phyloP scores from a whole-genome alignment of 2,797 vertebrate genomes.

The Periophthalmus magnuspinnatus region DNA sequence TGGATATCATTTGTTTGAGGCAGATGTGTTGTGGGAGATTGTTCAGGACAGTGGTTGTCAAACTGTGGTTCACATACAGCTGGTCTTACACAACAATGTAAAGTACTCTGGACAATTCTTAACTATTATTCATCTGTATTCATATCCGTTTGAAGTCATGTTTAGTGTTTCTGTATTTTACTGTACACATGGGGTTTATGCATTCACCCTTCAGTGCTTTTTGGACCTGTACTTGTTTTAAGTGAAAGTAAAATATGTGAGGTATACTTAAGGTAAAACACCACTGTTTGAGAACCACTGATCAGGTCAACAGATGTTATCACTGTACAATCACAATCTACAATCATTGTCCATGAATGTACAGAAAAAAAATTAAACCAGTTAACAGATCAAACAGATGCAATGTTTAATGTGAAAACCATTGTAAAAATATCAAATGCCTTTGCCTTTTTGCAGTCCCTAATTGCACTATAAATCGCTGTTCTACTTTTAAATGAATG shows the following conservation, averaged over 20 bases:
- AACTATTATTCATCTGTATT: background rate
- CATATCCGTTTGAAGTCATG: background rate
- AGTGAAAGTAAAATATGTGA: background rate
- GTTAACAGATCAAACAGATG: slow-evolving; percentile 2
- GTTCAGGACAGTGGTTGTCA: slow-evolving; percentile 7
- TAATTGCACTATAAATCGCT: slow-evolving; percentile 37
- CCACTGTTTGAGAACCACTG: background rate
- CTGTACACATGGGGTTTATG: background rate
- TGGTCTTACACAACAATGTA: background rate
- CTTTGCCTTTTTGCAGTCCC: slow-evolving; percentile 19
- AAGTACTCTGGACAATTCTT: too few relatives aligned
- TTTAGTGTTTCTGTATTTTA: background rate
- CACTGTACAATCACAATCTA: background rate
- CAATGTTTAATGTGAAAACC: slow-evolving; percentile 5
- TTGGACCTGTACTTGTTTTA: background rate
- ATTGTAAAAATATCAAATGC: background rate
- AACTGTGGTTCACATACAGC: background rate
- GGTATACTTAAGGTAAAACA: background rate
- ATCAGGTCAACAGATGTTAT: background rate
- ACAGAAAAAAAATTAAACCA: background rate
- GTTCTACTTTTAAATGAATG: slow-evolving; percentile 25
- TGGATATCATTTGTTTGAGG: slow-evolving; percentile 19
- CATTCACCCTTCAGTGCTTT: background rate
- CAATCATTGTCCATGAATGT: background rate
- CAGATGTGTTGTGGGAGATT: slow-evolving; percentile 25